A percentile compares a stretch with the other conserved stretches of the same genome.
Evolutionary conservation across 2,113 vertebrate species (phyloP).

Genomic region (Emydocephalus ijimae): DNA sequence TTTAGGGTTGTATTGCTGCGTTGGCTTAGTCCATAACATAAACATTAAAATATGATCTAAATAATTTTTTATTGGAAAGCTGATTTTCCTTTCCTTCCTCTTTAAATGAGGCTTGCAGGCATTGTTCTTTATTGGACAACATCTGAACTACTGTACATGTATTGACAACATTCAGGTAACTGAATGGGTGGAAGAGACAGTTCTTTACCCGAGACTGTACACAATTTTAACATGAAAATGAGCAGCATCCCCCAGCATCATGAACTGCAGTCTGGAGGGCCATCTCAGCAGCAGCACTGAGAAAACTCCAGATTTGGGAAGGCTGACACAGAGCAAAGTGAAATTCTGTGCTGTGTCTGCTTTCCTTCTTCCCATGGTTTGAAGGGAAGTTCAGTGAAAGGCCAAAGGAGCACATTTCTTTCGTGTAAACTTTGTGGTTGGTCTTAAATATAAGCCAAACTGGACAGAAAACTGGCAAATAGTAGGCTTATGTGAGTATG

Average conservation of each 20-base stretch:
- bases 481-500: neutral
- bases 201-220: neutral
- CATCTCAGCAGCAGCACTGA: neutral
- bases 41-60: neutral
- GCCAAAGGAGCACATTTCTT: neutral
- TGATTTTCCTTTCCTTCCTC: neutral
- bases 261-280: neutral
- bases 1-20: too few relatives aligned
- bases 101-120: neutral
- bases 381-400: neutral
- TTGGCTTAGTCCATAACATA: too few relatives aligned
- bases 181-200: neutral
- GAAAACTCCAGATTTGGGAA: neutral
- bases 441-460: neutral
- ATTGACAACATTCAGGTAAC: neutral
- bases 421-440: neutral
- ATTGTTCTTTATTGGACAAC: neutral
- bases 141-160: neutral
- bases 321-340: neutral
- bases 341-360: neutral
- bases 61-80: neutral
- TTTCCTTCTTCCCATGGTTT: neutral
- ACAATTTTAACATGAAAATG: neutral
- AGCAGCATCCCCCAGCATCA: neutral
- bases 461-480: accelerated